phyloP scores from a whole-genome alignment of 23 tunicate genomes.

The Styela plicata region DNA sequence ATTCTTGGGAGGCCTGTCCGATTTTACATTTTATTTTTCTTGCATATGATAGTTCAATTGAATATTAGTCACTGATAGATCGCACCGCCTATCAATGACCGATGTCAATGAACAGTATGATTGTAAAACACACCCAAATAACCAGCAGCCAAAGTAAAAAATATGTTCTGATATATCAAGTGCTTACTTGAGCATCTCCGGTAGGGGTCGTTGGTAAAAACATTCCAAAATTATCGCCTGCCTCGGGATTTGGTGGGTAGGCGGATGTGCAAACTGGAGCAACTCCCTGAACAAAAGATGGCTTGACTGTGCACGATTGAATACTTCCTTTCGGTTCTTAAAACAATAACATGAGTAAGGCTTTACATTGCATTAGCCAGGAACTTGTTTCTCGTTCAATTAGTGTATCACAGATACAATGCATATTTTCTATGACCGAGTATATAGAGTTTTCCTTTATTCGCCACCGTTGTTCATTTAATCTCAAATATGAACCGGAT shows the following conservation, averaged over 20 bases:
- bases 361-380: too few species aligned
- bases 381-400: too few species aligned
- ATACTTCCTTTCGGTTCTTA: neutral
- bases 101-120: too few species aligned
- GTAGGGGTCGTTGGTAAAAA: neutral
- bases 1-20: too few species aligned
- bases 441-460: neutral
- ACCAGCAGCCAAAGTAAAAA: neutral
- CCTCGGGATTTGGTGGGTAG: neutral
- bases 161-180: neutral
- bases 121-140: neutral
- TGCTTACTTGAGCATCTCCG: neutral
- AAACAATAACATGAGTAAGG: neutral
- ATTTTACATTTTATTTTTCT: too few species aligned
- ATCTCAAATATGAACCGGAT: too few species aligned
- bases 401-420: too few species aligned
- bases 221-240: slow-evolving; percentile 11
- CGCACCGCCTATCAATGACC: too few species aligned
- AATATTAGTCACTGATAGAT: too few species aligned
- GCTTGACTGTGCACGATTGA: neutral
- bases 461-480: neutral
- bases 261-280: neutral
- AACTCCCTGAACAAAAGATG: neutral
- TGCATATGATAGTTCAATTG: too few species aligned
- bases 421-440: too few species aligned